These are phyloP conservation scores for Lasioglossum figueresi DNA, from an alignment of 2,888 invertebrate genomes.

Conservation along the genomic window DNA sequence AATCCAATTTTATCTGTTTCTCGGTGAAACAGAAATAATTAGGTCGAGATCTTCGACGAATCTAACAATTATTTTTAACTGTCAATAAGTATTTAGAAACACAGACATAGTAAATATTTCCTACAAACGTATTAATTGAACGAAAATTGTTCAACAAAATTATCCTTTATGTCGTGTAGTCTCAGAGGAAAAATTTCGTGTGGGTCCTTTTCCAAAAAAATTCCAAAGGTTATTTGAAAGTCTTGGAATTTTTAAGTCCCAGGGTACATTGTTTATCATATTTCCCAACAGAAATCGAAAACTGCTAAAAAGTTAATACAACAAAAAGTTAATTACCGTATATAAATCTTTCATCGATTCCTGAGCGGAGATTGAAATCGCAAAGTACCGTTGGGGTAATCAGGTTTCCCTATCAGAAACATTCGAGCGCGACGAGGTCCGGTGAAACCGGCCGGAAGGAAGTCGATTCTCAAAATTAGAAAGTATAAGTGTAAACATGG, in stretches of 20 bases:
- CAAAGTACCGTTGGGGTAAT: neutral
- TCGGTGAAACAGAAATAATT: neutral
- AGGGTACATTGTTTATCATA: neutral
- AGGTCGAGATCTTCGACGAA: neutral
- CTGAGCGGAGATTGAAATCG: neutral
- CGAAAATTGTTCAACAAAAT: neutral
- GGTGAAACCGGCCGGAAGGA: constrained; percentile 8
- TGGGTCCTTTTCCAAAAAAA: neutral
- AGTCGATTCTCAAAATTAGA: constrained; percentile 60
- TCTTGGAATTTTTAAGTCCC: neutral
- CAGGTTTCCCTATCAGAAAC: neutral
- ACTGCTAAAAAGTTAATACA: neutral
- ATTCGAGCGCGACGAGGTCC: neutral
- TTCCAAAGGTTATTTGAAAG: neutral
- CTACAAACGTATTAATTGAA: neutral
- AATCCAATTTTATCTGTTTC: neutral
- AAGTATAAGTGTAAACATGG: constrained; percentile 76
- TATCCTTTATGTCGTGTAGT: neutral
- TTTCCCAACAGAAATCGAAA: neutral
- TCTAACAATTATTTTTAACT: neutral
- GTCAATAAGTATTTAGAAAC: neutral
- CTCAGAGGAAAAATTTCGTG: too few species aligned
- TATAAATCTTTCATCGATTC: neutral
- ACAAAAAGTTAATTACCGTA: neutral
- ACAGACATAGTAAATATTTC: neutral